These are phyloP conservation scores for Hyalella azteca DNA, from an alignment of 2,888 invertebrate species.

Conservation along the genomic window DNA sequence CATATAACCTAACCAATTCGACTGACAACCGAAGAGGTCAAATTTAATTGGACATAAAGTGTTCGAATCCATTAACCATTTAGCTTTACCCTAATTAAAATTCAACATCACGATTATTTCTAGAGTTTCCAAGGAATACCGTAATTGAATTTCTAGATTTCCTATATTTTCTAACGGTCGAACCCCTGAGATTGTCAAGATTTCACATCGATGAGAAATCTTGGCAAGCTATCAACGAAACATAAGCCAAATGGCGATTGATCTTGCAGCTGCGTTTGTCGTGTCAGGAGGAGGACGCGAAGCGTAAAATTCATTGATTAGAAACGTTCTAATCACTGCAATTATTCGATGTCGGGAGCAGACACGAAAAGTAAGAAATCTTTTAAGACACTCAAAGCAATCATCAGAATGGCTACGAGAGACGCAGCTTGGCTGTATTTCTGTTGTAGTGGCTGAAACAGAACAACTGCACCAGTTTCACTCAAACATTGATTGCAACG, in stretches of 20 bases:
- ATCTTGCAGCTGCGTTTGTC: neutral
- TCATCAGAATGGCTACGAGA: too few species aligned
- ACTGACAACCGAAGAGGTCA: neutral
- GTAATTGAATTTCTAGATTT: neutral
- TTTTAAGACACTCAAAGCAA: neutral
- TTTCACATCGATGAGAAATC: neutral
- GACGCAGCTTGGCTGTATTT: too few species aligned
- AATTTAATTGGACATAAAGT: too few species aligned
- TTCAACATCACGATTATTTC: too few species aligned
- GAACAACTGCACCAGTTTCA: too few species aligned
- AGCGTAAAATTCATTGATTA: constrained; percentile 6
- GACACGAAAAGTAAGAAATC: neutral
- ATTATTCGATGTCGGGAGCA: neutral
- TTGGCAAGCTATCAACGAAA: too few species aligned
- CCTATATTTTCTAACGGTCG: neutral
- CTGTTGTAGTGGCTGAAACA: too few species aligned
- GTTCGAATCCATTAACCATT: too few species aligned
- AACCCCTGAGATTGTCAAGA: neutral
- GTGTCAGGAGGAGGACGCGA: neutral
- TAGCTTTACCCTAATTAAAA: too few species aligned
- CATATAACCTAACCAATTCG: neutral
- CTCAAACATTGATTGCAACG: too few species aligned
- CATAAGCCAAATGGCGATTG: too few species aligned
- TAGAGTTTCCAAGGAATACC: neutral
- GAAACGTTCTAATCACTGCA: constrained; percentile 21